Evolutionary conservation across 1,140 invertebrate species (phyloP), one percentile per base, ranked within the genome.

Genomic region (Drosophila azteca): DNA sequence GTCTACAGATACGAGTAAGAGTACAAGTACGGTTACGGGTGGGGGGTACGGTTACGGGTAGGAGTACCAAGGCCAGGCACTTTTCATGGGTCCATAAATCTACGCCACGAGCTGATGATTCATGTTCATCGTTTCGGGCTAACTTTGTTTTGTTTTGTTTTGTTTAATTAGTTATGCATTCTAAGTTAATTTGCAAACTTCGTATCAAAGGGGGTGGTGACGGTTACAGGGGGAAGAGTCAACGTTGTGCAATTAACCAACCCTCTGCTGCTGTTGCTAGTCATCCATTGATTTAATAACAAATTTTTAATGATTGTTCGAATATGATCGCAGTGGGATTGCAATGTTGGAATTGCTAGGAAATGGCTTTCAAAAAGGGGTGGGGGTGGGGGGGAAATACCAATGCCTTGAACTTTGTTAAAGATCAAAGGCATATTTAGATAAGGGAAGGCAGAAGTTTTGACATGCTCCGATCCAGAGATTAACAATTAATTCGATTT

Each of bases 401-500:
- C 66, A 68, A 69, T 39, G 64, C 9, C 49, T 8, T 24, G 20
- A 49, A 49, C 46, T 70, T 71, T 52, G 66, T 46, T 48, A 3
- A n/a, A 51, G 54, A 53, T 39, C 11, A 39, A 5, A 13, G 35
- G 35, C 35, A 39, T 43, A 58, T 49, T 69, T 3, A 50, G 65
- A 48, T 70, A 69, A 69, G 44, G 17, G 51, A 68, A 57, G 39
- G 31, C n/a, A 57, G 8, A 31, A 9, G 13, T 35, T 13, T 20
- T 29, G 4, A 22, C 20, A 57, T 9, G 7, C 49, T 46, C 20
- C 53, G 35, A 69, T 65, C 50, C 64, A 31, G 41, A 43, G 59
- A 67, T 69, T 73, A 57, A 43, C 44, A 69, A 84, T 67, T 84
- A 80, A 85, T 64, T 55, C 49, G 5, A 41, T 69, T 55, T 77